A percentile compares a stretch with the other conserved stretches of the same genome.
Conservation (phyloP, 2,888 invertebrate genomes). For the Eumacrocentrus americanus region DNA sequence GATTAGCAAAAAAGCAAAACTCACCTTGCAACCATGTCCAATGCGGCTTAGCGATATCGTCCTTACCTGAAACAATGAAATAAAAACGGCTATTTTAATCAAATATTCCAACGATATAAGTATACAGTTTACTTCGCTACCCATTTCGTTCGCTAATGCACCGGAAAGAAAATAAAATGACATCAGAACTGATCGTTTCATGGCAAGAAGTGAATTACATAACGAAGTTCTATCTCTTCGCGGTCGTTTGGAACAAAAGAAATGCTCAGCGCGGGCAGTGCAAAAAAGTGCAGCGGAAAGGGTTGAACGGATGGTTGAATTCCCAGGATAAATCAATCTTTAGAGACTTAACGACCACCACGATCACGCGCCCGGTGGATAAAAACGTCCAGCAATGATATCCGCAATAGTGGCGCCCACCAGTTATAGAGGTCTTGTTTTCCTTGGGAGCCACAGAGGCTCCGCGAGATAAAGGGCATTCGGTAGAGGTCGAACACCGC, state of each 20-base stretch:
- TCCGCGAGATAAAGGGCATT: slow-evolving; percentile 6
- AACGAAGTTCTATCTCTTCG: slow-evolving; percentile 15
- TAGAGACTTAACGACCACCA: slow-evolving; percentile 30
- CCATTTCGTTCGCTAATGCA: slow-evolving; percentile 16
- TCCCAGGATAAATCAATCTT: slow-evolving; percentile 34
- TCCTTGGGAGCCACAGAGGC: slow-evolving; percentile 24
- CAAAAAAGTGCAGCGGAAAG: slow-evolving; percentile 19
- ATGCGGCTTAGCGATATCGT: slow-evolving; percentile 60
- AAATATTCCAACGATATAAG: slow-evolving; percentile 5
- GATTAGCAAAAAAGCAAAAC: slow-evolving; percentile 51
- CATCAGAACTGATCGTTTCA: slow-evolving; percentile 26
- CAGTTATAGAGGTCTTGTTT: slow-evolving; percentile 31
- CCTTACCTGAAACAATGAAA: slow-evolving; percentile 58
- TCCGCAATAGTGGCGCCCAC: slow-evolving; percentile 30
- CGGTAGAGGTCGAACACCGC: slow-evolving; percentile 22
- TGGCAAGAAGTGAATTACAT: slow-evolving; percentile 26
- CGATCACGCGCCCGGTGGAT: slow-evolving; percentile 12
- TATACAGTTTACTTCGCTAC: slow-evolving; percentile 21
- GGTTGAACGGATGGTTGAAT: slow-evolving; percentile 33
- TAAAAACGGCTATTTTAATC: slow-evolving; percentile 21
- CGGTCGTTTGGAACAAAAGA: slow-evolving; percentile 26
- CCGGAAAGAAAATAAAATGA: slow-evolving; percentile 28
- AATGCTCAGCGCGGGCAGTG: slow-evolving; percentile 16
- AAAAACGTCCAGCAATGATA: slow-evolving; percentile 32
- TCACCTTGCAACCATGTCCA: slow-evolving; percentile 61